Conservation (phyloP, 2,113 vertebrate species). For the Xenus cinereus region DNA sequence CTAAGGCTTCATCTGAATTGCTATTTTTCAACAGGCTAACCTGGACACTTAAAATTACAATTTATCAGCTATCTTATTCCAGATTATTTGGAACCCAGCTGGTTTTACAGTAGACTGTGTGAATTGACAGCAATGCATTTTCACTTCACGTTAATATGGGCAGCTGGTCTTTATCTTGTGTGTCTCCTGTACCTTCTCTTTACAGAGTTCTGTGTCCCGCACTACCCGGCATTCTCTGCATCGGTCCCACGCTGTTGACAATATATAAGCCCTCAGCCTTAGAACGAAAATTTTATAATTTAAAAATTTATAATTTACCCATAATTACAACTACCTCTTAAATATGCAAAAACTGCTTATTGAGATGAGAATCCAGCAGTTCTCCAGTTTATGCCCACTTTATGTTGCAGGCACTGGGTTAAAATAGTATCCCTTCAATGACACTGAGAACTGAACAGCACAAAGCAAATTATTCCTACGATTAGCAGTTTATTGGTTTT, state of each 20-base stretch:
- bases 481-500: background rate
- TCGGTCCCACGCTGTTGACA: background rate
- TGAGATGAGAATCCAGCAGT: background rate
- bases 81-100: background rate
- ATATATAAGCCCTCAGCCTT: background rate
- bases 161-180: background rate
- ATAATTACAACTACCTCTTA: background rate
- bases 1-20: background rate
- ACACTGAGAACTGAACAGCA: background rate
- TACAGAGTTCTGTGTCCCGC: background rate
- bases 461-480: background rate
- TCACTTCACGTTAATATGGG: background rate
- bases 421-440: background rate
- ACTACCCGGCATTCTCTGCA: background rate
- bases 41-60: background rate
- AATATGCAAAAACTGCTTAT: background rate
- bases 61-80: background rate
- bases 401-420: background rate
- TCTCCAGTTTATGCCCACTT: background rate
- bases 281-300: background rate
- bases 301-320: background rate
- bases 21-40: background rate
- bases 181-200: background rate
- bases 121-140: background rate
- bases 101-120: background rate